These are phyloP conservation scores for Drosophila sechellia DNA, from an alignment of 1,140 invertebrate genomes.

Conservation along the genomic window DNA sequence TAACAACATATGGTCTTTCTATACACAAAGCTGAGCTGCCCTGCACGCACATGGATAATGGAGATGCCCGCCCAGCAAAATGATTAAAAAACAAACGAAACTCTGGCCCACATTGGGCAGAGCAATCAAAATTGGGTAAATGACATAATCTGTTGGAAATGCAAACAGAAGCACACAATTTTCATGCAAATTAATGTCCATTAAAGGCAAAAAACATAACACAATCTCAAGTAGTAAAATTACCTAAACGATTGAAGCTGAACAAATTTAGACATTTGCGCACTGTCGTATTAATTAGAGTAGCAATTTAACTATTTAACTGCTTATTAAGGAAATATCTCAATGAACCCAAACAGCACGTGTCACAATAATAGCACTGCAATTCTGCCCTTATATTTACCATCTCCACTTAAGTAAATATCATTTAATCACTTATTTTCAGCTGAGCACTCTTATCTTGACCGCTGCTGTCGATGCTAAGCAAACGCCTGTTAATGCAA, in stretches of 20 bases:
- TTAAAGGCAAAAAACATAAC: conserved; percentile 3
- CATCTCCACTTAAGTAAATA: too few relatives aligned
- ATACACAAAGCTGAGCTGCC: background rate
- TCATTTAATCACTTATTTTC: background rate
- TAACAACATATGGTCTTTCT: background rate
- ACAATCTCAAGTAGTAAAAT: conserved; percentile 12
- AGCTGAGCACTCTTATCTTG: background rate
- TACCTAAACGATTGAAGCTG: conserved; percentile 6
- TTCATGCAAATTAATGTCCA: conserved; percentile 14
- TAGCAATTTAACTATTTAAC: background rate
- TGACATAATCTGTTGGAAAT: conserved; percentile 44
- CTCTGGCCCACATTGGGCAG: conserved; percentile 11
- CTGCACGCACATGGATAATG: background rate
- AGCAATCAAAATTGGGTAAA: conserved; percentile 24
- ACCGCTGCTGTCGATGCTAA: conserved; percentile 9
- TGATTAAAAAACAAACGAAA: background rate
- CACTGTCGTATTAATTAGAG: conserved; percentile 5
- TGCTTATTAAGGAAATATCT: background rate
- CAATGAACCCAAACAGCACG: background rate
- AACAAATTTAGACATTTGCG: background rate
- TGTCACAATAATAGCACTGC: background rate
- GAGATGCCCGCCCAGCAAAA: background rate
- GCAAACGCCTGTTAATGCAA: conserved; percentile 8
- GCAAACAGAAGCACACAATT: conserved; percentile 6
- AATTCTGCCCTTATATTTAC: background rate